phyloP scores from a whole-genome alignment of 2,888 invertebrate species.

The Polylopha cassiicola region DNA sequence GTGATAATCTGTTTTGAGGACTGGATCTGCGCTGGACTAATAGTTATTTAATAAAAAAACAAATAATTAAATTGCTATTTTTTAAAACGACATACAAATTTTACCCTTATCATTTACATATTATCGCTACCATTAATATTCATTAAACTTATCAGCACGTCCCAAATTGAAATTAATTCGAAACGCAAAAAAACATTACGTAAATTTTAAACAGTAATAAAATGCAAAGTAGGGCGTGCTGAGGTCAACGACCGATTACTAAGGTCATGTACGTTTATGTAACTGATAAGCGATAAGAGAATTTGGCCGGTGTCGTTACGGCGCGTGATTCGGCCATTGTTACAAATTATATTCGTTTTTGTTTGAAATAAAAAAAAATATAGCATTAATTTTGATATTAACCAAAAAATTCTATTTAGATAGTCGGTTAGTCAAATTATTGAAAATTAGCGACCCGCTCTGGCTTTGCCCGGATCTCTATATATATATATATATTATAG shows the following conservation, averaged over 20 bases:
- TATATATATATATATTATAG: too few species aligned
- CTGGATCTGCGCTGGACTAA: too few species aligned
- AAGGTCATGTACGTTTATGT: not conserved
- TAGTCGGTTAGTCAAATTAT: too few species aligned
- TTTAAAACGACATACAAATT: not conserved
- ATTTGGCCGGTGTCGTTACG: constrained; percentile 9
- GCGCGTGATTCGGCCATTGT: constrained; percentile 2
- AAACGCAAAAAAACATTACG: constrained; percentile 2
- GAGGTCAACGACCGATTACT: constrained; percentile 3
- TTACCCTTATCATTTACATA: constrained; percentile 1
- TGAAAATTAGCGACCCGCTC: too few species aligned
- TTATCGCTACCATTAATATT: not conserved
- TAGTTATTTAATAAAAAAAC: too few species aligned
- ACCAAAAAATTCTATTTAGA: too few species aligned
- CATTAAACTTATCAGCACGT: constrained; percentile 1
- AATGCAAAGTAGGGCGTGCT: constrained; percentile 8
- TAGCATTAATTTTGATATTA: too few species aligned
- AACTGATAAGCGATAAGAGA: not conserved
- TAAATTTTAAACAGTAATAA: constrained; percentile 4
- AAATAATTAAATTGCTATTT: too few species aligned
- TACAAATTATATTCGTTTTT: too few species aligned
- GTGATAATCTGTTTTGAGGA: too few species aligned
- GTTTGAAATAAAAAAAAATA: too few species aligned
- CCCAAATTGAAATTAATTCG: constrained; percentile 4
- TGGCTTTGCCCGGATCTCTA: too few species aligned